phyloP scores from a whole-genome alignment of 2,888 invertebrate species.

The Cosmopolites sordidus region DNA sequence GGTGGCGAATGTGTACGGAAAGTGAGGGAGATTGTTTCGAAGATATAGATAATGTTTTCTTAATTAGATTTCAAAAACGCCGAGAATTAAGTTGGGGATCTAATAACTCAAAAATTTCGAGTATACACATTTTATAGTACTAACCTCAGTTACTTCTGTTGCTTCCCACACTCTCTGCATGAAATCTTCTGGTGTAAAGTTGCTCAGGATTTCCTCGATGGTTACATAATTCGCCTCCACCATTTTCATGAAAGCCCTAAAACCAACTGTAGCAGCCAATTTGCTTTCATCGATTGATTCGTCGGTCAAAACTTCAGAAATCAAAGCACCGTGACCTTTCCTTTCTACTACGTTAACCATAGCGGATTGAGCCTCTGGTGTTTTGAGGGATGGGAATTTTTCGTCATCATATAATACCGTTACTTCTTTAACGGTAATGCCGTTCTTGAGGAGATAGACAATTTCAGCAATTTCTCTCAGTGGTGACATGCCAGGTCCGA shows the following conservation, averaged over 20 bases:
- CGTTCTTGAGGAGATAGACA: conserved; percentile 70
- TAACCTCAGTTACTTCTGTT: conserved; percentile 63
- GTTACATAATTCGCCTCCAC: conserved; percentile 74
- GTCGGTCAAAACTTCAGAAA: conserved; percentile 76
- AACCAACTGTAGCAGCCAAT: conserved; percentile 76
- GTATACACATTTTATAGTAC: too few relatives aligned
- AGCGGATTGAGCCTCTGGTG: conserved; percentile 80
- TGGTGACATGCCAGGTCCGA: conserved; percentile 75
- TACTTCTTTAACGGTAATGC: conserved; percentile 71
- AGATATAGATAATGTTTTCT: too few relatives aligned
- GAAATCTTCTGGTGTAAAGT: conserved; percentile 81
- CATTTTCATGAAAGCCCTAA: conserved; percentile 82
- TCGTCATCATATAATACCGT: conserved; percentile 74
- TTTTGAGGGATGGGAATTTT: conserved; percentile 72
- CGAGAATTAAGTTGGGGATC: too few relatives aligned
- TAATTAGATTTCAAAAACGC: too few relatives aligned
- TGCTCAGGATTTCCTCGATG: conserved; percentile 78
- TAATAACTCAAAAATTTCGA: too few relatives aligned
- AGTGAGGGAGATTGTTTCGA: too few relatives aligned
- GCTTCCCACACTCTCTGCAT: conserved; percentile 77
- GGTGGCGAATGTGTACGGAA: too few relatives aligned
- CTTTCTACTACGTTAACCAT: conserved; percentile 80
- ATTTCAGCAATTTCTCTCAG: conserved; percentile 78
- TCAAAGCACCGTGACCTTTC: conserved; percentile 74
- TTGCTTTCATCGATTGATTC: conserved; percentile 74